A percentile compares a stretch with the other conserved stretches of the same genome.
Conservation (phyloP, 2,113 vertebrate genomes). For the Otocyon megalotis region DNA sequence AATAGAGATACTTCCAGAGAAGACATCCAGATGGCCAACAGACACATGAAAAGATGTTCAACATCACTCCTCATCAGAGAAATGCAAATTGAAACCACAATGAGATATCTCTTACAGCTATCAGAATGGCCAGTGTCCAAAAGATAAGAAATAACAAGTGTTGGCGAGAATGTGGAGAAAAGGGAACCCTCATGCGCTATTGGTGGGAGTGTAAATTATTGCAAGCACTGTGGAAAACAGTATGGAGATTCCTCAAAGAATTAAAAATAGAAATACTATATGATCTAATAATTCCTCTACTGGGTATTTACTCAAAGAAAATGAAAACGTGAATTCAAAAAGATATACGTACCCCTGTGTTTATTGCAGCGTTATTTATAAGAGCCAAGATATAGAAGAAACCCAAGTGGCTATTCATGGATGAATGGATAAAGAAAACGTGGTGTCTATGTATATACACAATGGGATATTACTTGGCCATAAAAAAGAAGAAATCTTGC, state of each 20-base stretch:
- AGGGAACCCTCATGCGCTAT: background rate
- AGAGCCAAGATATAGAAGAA: background rate
- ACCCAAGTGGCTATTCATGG: background rate
- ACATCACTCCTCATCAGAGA: background rate
- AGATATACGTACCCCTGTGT: background rate
- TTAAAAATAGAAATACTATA: background rate
- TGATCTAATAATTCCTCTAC: background rate
- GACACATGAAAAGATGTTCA: background rate
- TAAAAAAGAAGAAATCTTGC: background rate
- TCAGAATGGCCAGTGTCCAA: background rate
- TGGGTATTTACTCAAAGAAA: background rate
- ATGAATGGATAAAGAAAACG: background rate
- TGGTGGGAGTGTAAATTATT: background rate
- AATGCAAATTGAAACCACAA: background rate
- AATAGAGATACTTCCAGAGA: background rate
- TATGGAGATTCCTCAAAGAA: background rate
- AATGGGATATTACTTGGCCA: background rate
- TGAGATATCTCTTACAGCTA: background rate
- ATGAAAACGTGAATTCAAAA: background rate
- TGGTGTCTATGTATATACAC: background rate
- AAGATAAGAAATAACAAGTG: background rate
- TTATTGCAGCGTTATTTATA: background rate
- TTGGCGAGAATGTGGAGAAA: background rate
- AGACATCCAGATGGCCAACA: background rate
- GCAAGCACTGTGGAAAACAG: background rate